Base-by-base conservation (phyloP, 1,140 invertebrate genomes). In the Lucilia sericata region DNA sequence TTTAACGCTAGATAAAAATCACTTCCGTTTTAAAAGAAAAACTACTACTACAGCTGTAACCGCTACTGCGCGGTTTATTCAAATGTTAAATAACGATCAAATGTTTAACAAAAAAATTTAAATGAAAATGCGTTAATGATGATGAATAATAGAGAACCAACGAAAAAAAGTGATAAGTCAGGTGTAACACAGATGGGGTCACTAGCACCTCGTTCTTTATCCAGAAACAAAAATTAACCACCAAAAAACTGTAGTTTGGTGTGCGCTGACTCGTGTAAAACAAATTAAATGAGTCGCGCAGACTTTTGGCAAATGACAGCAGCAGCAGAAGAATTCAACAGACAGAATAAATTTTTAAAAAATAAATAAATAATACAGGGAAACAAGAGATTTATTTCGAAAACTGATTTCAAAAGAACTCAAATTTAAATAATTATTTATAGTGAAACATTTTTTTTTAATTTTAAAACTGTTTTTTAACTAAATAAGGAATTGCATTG, bases 281-380 rank as follows among this genome's bases (percentile, higher is more conserved):
- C 42, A 80, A 80, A 80, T 80, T 80, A 80, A 80, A 80, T 80
- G 76, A n/a, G 76, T 80, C 76, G 75, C 76, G 75, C 76, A 10
- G 34, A 25, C 42, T 17, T 55, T 55, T 55, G 12, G 51, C 51
- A 55, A 55, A 17, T 55, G 51, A 0, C 10, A 10, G 42, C 25
- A 30, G 25, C 25, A 30, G 25, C 25, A 30, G 42, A 7, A 42
- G 42, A 42, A 42, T 42, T 42, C 42, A 30, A 30, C 25, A 42
- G 42, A 42, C 42, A 42, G 42, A 42, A 42, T 42, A 42, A 42
- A 3, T 42, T 42, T 42, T 30, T 30, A 30, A n/a, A 36, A 36
- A 36, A 42, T 42, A 42, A 42, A 42, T 42, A 10, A 42, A 42
- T 5, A 42, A 42, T 42, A 42, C 42, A 7, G 10, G 5, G 10